Base-by-base conservation (phyloP, 1,140 invertebrate genomes). In the Lepidurus apus region DNA sequence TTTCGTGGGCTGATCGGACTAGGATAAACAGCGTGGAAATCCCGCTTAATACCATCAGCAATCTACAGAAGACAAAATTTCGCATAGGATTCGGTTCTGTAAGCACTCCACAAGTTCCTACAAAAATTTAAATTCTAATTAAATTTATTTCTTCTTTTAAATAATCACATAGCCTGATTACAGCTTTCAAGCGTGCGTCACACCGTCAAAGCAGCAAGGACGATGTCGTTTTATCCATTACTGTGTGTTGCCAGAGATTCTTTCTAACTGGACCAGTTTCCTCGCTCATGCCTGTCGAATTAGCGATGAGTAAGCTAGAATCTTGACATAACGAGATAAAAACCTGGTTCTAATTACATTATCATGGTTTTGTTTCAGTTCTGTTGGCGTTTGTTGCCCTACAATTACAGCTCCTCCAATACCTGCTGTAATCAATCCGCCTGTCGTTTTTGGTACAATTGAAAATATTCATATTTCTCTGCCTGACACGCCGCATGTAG, bases 361-460 rank as follows among this genome's bases (percentile, higher is more conserved):
- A 34, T 4, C 4, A 34, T 3, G 4, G 53, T 65, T 65, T 9
- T 65, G 45, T n/a, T n/a, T 34, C 76, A 79, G 79, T 73, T 80
- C 42, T 42, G 53, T 80, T 34, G 79, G 79, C 42, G 79, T 80
- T 7, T 80, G 79, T 42, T 80, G 79, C 53, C 79, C n/a, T 47
- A 42, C 74, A 5, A 24, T 73, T 7, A 26, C 44, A 10, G 53
- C 17, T 45, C 8, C 73, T 13, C 24, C 76, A 6, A 11, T 1
- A 13, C 42, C 73, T 10, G 4, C 73, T 6, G 26, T 76, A 43
- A 79, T 45, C 10, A 34, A 65, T 42, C 26, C 47, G n/a, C 76
- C 73, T 21, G 43, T 34, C 1, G 17, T 73, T 43, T 17, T 34
- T 34, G 34, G 34, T 34, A 34, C 34, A 34, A 3, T 34, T 34